Conservation (phyloP, 2,888 invertebrate genomes). For the Galerucella pusilla region DNA sequence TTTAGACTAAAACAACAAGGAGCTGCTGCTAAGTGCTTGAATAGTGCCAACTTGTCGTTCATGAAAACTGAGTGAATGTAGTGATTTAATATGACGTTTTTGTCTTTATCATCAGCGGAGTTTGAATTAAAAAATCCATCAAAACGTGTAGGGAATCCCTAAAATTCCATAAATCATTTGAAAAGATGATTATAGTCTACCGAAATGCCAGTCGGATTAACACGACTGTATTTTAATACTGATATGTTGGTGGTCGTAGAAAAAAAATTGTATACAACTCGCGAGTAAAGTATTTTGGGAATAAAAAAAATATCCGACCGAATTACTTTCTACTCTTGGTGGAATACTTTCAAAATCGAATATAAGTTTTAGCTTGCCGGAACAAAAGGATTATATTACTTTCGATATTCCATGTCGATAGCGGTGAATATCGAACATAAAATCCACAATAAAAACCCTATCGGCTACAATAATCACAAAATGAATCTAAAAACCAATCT, state of each 20-base stretch:
- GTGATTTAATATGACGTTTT: conserved; percentile 25
- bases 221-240: too few species aligned
- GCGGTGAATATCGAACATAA: conserved; percentile 19
- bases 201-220: too few species aligned
- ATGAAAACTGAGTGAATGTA: conserved; percentile 41
- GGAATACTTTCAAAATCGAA: background rate
- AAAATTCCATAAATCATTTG: too few species aligned
- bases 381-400: conserved; percentile 24
- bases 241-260: too few species aligned
- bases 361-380: conserved; percentile 7
- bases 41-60: conserved; percentile 61
- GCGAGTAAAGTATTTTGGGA: too few species aligned
- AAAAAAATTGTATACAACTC: too few species aligned
- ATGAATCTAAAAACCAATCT: conserved; percentile 62
- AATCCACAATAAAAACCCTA: conserved; percentile 27
- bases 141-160: too few species aligned
- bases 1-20: conserved; percentile 55
- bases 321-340: too few species aligned
- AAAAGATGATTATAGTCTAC: too few species aligned
- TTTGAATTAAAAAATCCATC: too few species aligned
- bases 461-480: conserved; percentile 51
- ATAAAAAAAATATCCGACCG: too few species aligned
- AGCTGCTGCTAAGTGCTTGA: conserved; percentile 48
- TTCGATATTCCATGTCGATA: conserved; percentile 24
- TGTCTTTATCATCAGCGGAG: background rate